Evolutionary conservation across 2,888 invertebrate species (phyloP).

Genomic region (Drymonia ruficornis): DNA sequence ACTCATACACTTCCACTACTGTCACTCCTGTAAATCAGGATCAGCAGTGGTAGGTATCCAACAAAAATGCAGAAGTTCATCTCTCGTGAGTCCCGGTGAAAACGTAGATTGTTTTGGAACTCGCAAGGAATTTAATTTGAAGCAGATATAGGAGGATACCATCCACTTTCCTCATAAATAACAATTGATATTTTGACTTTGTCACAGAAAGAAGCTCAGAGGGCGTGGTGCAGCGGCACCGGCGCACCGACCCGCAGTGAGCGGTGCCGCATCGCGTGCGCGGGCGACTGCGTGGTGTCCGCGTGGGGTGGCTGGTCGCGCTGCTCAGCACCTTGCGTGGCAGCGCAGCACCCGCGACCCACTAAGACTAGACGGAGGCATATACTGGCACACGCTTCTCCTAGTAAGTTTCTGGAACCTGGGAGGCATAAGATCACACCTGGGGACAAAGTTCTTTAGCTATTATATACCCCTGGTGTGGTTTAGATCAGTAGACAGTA

Average conservation of each 20-base stretch:
- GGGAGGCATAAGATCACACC: too few species aligned
- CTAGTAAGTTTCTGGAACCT: slow-evolving; percentile 48
- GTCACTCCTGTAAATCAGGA: too few species aligned
- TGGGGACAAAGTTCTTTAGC: too few species aligned
- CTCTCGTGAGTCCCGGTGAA: too few species aligned
- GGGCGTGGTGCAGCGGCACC: slow-evolving; percentile 78
- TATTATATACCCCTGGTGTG: too few species aligned
- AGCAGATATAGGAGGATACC: too few species aligned
- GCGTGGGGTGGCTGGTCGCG: slow-evolving; percentile 86
- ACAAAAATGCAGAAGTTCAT: too few species aligned
- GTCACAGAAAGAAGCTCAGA: slow-evolving; percentile 78
- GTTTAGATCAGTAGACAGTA: too few species aligned
- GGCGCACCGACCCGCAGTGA: slow-evolving; percentile 78
- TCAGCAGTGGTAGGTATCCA: too few species aligned
- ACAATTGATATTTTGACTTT: slow-evolving; percentile 31
- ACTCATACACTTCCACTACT: too few species aligned
- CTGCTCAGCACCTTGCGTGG: slow-evolving; percentile 73
- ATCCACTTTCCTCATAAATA: too few species aligned
- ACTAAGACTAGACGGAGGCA: slow-evolving; percentile 57
- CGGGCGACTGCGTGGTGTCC: slow-evolving; percentile 88
- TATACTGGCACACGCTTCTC: slow-evolving; percentile 70
- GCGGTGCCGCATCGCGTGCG: slow-evolving; percentile 87
- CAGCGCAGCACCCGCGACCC: slow-evolving; percentile 59
- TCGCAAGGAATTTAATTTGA: neutral
- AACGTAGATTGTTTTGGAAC: neutral